Evolutionary conservation across 2,888 invertebrate species (phyloP).

Genomic region (Drosophila meridionalis): DNA sequence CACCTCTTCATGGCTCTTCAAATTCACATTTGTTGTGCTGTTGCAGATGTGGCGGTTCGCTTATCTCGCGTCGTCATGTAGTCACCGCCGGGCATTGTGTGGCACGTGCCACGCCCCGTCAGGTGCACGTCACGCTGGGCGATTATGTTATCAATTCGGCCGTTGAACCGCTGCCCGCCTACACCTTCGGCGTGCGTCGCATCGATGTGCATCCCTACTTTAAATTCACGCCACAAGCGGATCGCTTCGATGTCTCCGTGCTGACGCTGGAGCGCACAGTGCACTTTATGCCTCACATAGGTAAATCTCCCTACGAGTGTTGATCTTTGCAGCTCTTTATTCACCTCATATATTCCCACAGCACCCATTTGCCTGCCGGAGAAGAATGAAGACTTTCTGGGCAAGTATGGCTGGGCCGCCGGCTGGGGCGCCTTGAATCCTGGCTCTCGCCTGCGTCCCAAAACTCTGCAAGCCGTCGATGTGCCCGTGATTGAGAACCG

Average conservation of each 20-base stretch:
- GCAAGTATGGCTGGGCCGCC: constrained; percentile 96
- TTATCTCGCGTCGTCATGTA: constrained; percentile 95
- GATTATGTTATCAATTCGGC: constrained; percentile 98
- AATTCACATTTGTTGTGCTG: background rate
- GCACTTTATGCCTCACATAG: constrained; percentile 95
- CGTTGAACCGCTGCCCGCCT: constrained; percentile 95
- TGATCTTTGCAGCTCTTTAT: background rate
- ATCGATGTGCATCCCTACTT: constrained; percentile 96
- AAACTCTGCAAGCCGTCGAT: constrained; percentile 95
- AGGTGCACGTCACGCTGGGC: constrained; percentile 93
- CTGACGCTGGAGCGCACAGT: constrained; percentile 94
- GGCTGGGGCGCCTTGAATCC: constrained; percentile 96
- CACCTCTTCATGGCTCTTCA: background rate
- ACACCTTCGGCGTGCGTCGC: constrained; percentile 95
- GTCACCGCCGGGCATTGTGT: constrained; percentile 98
- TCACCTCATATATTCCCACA: constrained; percentile 75
- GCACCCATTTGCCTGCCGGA: constrained; percentile 96
- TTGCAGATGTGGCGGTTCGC: constrained; percentile 94
- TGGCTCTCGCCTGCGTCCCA: constrained; percentile 94
- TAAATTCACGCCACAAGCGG: constrained; percentile 96
- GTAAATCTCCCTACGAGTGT: constrained; percentile 80
- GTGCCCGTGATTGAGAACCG: constrained; percentile 96
- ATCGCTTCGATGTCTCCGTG: constrained; percentile 96
- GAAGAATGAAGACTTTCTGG: constrained; percentile 94
- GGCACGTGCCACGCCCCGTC: constrained; percentile 94